A percentile compares a stretch with the other conserved stretches of the same genome.
Evolutionary conservation across 2,888 invertebrate genomes (phyloP).

Genomic region (Tromatobia lineatoria): DNA sequence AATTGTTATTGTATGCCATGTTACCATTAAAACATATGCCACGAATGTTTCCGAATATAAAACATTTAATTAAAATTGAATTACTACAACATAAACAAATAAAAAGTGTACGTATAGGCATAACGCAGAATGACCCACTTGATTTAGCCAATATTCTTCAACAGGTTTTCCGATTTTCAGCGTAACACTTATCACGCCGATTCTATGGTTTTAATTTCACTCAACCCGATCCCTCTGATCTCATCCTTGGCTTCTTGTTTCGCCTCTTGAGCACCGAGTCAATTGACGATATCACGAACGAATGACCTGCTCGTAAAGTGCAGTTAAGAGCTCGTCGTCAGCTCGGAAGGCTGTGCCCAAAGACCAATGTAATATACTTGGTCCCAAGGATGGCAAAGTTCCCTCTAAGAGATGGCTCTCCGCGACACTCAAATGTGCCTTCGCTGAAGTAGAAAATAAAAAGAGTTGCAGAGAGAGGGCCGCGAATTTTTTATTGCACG

Average conservation of each 20-base stretch:
- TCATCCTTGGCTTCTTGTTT: constrained; percentile 19
- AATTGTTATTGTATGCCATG: too few species aligned
- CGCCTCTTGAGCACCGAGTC: constrained; percentile 20
- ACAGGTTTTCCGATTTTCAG: constrained; percentile 9
- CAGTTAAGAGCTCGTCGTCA: constrained; percentile 10
- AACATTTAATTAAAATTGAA: too few species aligned
- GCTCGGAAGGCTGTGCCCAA: constrained; percentile 1
- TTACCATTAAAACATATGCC: too few species aligned
- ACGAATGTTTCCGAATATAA: too few species aligned
- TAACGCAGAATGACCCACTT: too few species aligned
- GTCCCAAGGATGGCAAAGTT: not conserved
- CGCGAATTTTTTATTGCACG: constrained; percentile 37
- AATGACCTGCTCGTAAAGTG: constrained; percentile 34
- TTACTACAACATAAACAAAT: too few species aligned
- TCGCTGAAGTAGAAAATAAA: constrained; percentile 69
- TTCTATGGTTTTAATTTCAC: not conserved
- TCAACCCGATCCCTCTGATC: not conserved
- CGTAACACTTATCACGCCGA: constrained; percentile 17
- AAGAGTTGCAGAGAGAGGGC: constrained; percentile 19
- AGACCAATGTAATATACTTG: not conserved
- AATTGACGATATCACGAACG: constrained; percentile 48
- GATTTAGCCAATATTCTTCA: not conserved
- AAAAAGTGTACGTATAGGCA: too few species aligned
- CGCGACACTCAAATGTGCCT: constrained; percentile 66
- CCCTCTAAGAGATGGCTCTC: not conserved